Evolutionary conservation across 2,888 invertebrate species (phyloP), one percentile per base, ranked within the genome.

Genomic region (Incurvaria masculella): DNA sequence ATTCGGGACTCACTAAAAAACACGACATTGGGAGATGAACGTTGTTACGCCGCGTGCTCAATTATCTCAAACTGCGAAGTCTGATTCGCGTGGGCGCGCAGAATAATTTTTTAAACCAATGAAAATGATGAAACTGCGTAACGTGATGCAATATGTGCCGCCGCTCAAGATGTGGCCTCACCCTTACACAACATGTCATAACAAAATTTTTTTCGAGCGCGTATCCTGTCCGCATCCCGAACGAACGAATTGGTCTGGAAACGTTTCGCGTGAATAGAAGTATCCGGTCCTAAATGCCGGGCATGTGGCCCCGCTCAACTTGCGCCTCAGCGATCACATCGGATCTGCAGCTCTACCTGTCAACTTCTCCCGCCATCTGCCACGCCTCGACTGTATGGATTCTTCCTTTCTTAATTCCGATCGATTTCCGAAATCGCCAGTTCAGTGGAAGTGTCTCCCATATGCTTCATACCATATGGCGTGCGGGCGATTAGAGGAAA

Each of bases 211-310:
- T n/a, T 5, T 23, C 23, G 23, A 10, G 5, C 23, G 23, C 14
- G 33, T 33, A 33, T 33, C 33, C 33, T 27, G 26, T 26, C 41
- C 27, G 41, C 39, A 18, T n/a, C 23, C 62, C 62, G 56, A 56
- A 61, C 68, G 67, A 68, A 68, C 66, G 75, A 76, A 73, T 75
- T 73, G 69, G 65, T 68, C 63, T 69, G 72, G 72, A 78, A 65
- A 62, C 70, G 74, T 78, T 78, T 76, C 73, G 69, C 68, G 73
- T 71, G 68, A 71, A 66, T 73, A 71, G 68, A 69, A 42, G 11
- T 66, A 65, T 67, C 63, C 63, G 63, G 61, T 60, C 63, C 66
- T 68, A 69, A 61, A 61, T 38, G 39, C 43, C 26, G 64, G 65
- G 59, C 70, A 66, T 65, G 65, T 66, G 68, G 68, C 68, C 70